Percentiles rank a stretch among this genome's conserved stretches.
These are phyloP conservation scores for Troglohyphantes excavatus DNA, from an alignment of 2,888 invertebrate species.

Conservation along the genomic window DNA sequence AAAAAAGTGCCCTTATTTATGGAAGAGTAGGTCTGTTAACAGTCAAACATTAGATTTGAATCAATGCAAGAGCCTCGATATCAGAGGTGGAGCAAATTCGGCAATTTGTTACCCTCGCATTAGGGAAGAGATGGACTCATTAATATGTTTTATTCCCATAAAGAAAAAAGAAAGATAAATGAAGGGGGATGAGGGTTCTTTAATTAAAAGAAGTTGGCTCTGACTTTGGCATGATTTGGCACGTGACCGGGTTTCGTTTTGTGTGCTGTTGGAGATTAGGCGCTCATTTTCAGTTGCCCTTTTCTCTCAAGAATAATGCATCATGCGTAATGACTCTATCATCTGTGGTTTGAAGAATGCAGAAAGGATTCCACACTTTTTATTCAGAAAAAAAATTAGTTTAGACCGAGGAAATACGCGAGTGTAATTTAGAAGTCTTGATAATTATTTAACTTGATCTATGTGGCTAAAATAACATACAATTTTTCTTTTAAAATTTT, in stretches of 20 bases:
- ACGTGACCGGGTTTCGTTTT: slow-evolving; percentile 36
- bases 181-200: slow-evolving; percentile 28
- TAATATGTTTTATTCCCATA: slow-evolving; percentile 16
- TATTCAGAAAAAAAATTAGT: neutral
- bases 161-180: neutral
- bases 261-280: slow-evolving; percentile 7
- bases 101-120: slow-evolving; percentile 63
- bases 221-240: slow-evolving; percentile 69
- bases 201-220: slow-evolving; percentile 72
- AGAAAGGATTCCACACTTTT: neutral
- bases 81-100: neutral
- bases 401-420: neutral
- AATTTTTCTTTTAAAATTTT: too few species aligned
- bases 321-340: slow-evolving; percentile 49
- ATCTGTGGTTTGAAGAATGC: neutral
- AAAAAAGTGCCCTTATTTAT: slow-evolving; percentile 45
- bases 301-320: slow-evolving; percentile 7
- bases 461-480: too few species aligned
- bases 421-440: too few species aligned
- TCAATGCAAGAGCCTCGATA: neutral
- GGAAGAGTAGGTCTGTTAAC: slow-evolving; percentile 5
- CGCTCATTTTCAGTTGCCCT: neutral
- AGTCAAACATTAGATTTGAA: slow-evolving; percentile 35
- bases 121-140: slow-evolving; percentile 65
- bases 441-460: too few species aligned